Conservation (phyloP, 2,888 invertebrate genomes). For the Syrista parreyssii region DNA sequence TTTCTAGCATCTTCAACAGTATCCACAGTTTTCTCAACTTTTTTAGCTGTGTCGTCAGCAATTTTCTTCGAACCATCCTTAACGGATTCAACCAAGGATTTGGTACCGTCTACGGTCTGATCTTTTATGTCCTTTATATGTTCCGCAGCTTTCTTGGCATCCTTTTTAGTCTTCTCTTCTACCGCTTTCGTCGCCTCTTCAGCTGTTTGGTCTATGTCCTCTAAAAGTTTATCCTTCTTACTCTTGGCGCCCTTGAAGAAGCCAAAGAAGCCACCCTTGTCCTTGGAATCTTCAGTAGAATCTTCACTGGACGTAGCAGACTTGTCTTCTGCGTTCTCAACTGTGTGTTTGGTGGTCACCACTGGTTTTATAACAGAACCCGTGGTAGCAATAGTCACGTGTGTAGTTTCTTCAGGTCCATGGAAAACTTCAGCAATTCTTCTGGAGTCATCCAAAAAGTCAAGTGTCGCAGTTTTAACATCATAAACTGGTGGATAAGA, state of each 20-base stretch:
- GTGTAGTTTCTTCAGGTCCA: conserved; percentile 20
- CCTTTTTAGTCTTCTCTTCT: conserved; percentile 34
- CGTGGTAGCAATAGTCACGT: not conserved
- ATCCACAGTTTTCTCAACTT: conserved; percentile 23
- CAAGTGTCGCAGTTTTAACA: conserved; percentile 57
- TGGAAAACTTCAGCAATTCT: conserved; percentile 68
- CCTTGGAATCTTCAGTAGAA: conserved; percentile 34
- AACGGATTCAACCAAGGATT: conserved; percentile 33
- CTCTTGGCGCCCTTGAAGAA: conserved; percentile 49
- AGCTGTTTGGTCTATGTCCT: conserved; percentile 28
- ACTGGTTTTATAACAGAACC: conserved; percentile 1
- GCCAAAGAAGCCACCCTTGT: conserved; percentile 49
- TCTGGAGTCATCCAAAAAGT: conserved; percentile 61
- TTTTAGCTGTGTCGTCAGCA: conserved; percentile 26
- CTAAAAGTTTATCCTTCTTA: conserved; percentile 38
- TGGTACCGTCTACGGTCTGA: conserved; percentile 12
- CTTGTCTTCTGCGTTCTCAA: not conserved
- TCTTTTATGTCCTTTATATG: conserved; percentile 27
- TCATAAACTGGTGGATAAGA: conserved; percentile 31
- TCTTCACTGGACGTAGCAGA: conserved; percentile 20
- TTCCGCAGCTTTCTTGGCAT: conserved; percentile 27
- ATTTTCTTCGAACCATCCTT: conserved; percentile 22
- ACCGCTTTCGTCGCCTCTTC: conserved; percentile 30
- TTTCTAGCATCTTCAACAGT: conserved; percentile 30
- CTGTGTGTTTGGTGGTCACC: not conserved